These are phyloP conservation scores for Archips xylosteana DNA, from an alignment of 2,888 invertebrate genomes.

Conservation along the genomic window DNA sequence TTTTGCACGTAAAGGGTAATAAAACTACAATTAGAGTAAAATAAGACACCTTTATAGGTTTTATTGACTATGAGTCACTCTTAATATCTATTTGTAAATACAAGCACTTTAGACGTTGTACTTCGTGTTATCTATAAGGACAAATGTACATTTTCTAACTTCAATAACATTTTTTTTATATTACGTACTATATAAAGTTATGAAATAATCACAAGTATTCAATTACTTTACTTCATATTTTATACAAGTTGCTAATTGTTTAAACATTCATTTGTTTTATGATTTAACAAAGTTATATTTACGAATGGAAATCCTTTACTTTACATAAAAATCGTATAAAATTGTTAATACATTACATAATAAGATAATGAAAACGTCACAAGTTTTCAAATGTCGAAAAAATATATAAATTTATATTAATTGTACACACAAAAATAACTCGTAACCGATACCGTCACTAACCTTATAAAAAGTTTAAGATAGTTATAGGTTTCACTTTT, in stretches of 20 bases:
- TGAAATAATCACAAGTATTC: neutral
- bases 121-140: neutral
- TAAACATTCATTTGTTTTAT: neutral
- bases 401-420: neutral
- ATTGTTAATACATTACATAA: neutral
- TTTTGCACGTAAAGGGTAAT: neutral
- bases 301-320: neutral
- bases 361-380: neutral
- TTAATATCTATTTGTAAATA: neutral
- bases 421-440: neutral
- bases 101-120: neutral
- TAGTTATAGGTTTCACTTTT: neutral
- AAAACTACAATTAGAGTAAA: constrained; percentile 2
- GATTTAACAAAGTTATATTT: neutral
- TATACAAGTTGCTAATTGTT: neutral
- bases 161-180: neutral
- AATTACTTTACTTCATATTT: neutral
- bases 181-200: neutral
- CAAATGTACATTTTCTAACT: neutral
- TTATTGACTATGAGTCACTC: neutral
- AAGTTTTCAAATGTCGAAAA: neutral
- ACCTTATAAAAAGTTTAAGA: neutral
- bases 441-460: neutral
- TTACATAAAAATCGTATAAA: neutral
- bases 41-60: neutral